Evolutionary conservation across 2,888 invertebrate genomes (phyloP).

Genomic region (Drosophila pegasa): DNA sequence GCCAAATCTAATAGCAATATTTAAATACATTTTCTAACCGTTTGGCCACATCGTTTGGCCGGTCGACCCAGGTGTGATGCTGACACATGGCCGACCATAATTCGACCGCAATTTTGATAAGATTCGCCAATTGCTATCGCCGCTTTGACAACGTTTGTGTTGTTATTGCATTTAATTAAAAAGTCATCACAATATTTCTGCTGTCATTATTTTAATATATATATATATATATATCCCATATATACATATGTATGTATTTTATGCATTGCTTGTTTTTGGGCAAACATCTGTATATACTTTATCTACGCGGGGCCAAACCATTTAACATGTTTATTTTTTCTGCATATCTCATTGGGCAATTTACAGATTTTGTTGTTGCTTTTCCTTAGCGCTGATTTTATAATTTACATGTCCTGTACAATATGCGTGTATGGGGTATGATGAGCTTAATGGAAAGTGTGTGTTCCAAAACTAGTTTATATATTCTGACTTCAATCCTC

Average conservation of each 20-base stretch:
- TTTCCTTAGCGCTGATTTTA: conserved; percentile 16
- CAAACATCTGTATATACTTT: not conserved
- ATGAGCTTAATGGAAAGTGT: not conserved
- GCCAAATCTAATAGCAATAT: not conserved
- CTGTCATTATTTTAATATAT: conserved; percentile 32
- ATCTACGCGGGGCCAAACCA: conserved; percentile 11
- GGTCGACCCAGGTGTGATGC: conserved; percentile 1
- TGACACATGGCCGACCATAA: conserved; percentile 22
- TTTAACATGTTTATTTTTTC: conserved; percentile 33
- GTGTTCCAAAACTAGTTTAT: not conserved
- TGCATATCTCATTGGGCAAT: conserved; percentile 34
- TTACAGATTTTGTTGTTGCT: conserved; percentile 51
- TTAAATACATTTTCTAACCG: not conserved
- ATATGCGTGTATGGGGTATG: not conserved
- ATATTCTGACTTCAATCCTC: too few species aligned
- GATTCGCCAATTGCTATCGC: conserved; percentile 33
- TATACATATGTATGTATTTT: not conserved
- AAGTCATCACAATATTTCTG: conserved; percentile 70
- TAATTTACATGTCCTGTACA: conserved; percentile 19
- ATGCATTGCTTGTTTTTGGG: conserved; percentile 4
- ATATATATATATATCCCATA: not conserved
- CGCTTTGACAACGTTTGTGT: conserved; percentile 17
- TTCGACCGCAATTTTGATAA: conserved; percentile 31
- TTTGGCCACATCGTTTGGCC: not conserved
- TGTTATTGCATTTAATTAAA: conserved; percentile 67